phyloP scores from a whole-genome alignment of 2,113 vertebrate species.

The Ia io region DNA sequence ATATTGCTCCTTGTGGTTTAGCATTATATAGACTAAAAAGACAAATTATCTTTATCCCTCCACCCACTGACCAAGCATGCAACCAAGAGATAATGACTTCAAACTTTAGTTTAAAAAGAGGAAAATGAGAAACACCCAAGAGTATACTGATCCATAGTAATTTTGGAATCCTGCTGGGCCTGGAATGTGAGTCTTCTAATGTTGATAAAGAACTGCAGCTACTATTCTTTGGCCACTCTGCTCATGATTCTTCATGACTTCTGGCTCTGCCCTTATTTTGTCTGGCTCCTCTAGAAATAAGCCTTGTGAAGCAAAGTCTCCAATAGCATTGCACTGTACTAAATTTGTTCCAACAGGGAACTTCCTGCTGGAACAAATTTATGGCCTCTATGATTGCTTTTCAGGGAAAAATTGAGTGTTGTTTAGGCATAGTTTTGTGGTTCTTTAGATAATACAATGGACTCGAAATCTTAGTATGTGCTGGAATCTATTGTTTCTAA shows the following conservation, averaged over 20 bases:
- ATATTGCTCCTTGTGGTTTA: neutral
- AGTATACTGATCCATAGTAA: neutral
- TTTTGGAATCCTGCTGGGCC: neutral
- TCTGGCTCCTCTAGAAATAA: neutral
- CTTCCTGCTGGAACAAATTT: neutral
- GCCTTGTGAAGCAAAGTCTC: neutral
- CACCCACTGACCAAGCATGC: neutral
- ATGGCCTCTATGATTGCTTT: neutral
- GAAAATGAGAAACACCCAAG: neutral
- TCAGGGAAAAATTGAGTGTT: neutral
- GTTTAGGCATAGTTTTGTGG: neutral
- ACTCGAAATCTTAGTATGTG: neutral
- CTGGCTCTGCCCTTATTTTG: neutral
- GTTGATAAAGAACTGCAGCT: neutral
- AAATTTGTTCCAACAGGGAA: too few relatives aligned
- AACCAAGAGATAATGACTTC: neutral
- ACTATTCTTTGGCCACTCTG: neutral
- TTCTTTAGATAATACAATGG: neutral
- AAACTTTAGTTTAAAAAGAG: neutral
- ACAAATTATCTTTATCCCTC: neutral
- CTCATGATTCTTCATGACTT: neutral
- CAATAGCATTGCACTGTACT: neutral
- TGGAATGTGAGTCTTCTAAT: neutral
- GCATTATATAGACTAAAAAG: neutral
- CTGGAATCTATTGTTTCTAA: neutral